Percentiles rank a stretch among this genome's conserved stretches.
Evolutionary conservation across 2,888 invertebrate species (phyloP).

Genomic region (Cryptus viduatorius): DNA sequence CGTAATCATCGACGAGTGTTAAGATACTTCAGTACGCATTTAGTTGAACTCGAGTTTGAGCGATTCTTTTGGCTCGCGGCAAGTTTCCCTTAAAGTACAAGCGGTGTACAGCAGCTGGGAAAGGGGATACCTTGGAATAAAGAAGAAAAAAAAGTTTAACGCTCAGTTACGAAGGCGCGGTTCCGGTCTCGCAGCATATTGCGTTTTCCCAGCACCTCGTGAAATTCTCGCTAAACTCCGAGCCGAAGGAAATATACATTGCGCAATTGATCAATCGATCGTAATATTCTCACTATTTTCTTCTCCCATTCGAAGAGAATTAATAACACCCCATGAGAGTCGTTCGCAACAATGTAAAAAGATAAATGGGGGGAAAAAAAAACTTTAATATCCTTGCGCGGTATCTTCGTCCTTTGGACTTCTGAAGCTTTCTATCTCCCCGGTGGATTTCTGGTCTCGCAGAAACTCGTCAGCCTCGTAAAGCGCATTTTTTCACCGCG

Average conservation of each 20-base stretch:
- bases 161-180: conserved; percentile 50
- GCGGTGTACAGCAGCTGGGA: conserved; percentile 14
- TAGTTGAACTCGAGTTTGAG: conserved; percentile 44
- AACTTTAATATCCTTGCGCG: neutral
- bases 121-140: conserved; percentile 40
- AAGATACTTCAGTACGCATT: conserved; percentile 43
- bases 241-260: conserved; percentile 1
- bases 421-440: conserved; percentile 46
- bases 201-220: conserved; percentile 9
- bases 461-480: conserved; percentile 72
- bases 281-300: neutral
- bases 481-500: conserved; percentile 77
- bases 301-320: neutral
- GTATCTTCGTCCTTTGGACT: conserved; percentile 1
- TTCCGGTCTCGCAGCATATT: conserved; percentile 48
- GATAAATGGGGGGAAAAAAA: neutral
- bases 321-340: neutral
- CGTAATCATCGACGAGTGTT: conserved; percentile 42
- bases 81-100: conserved; percentile 47
- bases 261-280: neutral
- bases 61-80: conserved; percentile 37
- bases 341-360: neutral
- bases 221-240: neutral
- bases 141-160: conserved; percentile 56
- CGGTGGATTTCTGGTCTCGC: conserved; percentile 43